These are phyloP conservation scores for Oasisia sp. DNA, from an alignment of 2,888 invertebrate genomes.

Conservation along the genomic window DNA sequence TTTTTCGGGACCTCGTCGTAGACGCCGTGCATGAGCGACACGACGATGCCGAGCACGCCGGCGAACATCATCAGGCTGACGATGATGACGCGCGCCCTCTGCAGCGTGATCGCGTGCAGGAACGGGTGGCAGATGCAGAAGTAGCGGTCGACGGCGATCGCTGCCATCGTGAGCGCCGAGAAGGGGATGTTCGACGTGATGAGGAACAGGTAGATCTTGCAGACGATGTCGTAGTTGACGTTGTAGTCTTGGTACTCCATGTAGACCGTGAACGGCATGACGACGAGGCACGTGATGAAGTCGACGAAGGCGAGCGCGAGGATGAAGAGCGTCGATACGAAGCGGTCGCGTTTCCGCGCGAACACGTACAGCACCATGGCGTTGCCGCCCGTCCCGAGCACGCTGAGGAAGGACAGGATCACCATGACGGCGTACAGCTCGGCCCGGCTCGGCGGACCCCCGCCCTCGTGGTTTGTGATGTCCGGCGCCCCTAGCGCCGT, in stretches of 20 bases:
- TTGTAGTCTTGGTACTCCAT: conserved; percentile 54
- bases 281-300: conserved; percentile 56
- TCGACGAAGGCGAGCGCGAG: conserved; percentile 58
- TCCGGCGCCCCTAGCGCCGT: background rate
- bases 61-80: conserved; percentile 46
- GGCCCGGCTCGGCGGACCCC: background rate
- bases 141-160: conserved; percentile 50
- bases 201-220: conserved; percentile 57
- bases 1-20: conserved; percentile 32
- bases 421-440: conserved; percentile 48
- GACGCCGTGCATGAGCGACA: conserved; percentile 46
- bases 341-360: conserved; percentile 52
- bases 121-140: conserved; percentile 58
- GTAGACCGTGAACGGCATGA: conserved; percentile 56
- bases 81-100: conserved; percentile 42
- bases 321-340: conserved; percentile 62
- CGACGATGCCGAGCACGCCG: conserved; percentile 47
- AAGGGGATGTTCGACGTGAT: conserved; percentile 57
- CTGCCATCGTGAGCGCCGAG: conserved; percentile 58
- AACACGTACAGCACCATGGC: conserved; percentile 62
- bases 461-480: background rate
- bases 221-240: conserved; percentile 50
- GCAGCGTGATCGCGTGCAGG: conserved; percentile 52
- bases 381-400: conserved; percentile 59
- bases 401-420: conserved; percentile 52